Evolutionary conservation across 1,140 invertebrate genomes (phyloP).

Genomic region (Sipha flava): DNA sequence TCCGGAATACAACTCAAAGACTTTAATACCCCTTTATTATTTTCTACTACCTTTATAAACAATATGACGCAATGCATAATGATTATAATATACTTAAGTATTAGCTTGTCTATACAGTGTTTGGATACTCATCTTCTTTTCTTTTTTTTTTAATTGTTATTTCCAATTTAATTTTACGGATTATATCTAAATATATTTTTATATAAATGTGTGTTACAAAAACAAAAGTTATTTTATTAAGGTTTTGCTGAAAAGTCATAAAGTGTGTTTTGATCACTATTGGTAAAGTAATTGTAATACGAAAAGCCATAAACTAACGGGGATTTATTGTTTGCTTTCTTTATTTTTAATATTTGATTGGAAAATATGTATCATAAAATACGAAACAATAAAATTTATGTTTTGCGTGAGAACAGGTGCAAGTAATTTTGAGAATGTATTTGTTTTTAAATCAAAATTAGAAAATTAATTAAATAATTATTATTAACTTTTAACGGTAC

Average conservation of each 20-base stretch:
- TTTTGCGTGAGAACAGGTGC: neutral
- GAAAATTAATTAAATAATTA: neutral
- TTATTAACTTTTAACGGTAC: neutral
- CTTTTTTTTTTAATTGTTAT: too few species aligned
- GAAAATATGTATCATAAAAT: neutral
- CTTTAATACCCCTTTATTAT: too few species aligned
- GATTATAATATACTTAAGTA: too few species aligned
- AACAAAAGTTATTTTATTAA: neutral
- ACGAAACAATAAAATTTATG: neutral
- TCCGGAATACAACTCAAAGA: too few species aligned
- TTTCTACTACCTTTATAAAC: too few species aligned
- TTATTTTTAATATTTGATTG: neutral
- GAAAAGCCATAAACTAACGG: neutral
- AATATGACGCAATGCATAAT: too few species aligned
- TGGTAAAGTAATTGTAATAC: neutral
- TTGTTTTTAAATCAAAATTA: neutral
- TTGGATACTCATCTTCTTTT: too few species aligned
- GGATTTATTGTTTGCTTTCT: neutral
- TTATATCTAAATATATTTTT: too few species aligned
- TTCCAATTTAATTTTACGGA: too few species aligned
- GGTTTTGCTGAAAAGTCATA: neutral
- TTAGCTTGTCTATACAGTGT: too few species aligned
- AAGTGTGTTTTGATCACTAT: neutral
- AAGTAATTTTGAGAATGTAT: neutral
- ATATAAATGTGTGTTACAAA: neutral